Evolutionary conservation across 1,140 invertebrate species (phyloP).

Genomic region (Megalopta genalis): DNA sequence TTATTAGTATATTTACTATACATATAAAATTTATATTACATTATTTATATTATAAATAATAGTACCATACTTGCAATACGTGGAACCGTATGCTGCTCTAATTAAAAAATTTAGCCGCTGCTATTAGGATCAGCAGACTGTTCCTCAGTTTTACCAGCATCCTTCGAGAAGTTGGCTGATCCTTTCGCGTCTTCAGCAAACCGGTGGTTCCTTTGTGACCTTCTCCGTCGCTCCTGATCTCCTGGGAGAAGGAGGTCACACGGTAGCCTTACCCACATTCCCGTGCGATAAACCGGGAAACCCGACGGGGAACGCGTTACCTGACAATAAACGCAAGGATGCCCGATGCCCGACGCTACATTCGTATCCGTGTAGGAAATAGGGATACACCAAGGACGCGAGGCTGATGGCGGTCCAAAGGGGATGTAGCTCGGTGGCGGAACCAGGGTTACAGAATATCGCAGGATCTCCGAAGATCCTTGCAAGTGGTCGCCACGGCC

Average conservation of each 20-base stretch:
- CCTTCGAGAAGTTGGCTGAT: neutral
- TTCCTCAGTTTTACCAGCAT: too few relatives aligned
- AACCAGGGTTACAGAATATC: constrained; percentile 72
- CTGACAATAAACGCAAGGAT: constrained; percentile 52
- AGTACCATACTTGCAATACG: too few relatives aligned
- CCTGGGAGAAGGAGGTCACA: constrained; percentile 80
- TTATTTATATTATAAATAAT: too few relatives aligned
- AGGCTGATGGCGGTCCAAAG: constrained; percentile 72
- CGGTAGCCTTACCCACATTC: constrained; percentile 78
- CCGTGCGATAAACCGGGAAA: constrained; percentile 66
- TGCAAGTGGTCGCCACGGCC: constrained; percentile 1
- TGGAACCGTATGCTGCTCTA: too few relatives aligned
- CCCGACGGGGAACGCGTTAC: constrained; percentile 28
- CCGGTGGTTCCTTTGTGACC: constrained; percentile 54
- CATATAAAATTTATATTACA: too few relatives aligned
- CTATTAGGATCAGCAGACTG: too few relatives aligned
- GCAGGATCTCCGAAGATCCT: constrained; percentile 41
- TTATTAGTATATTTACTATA: too few relatives aligned
- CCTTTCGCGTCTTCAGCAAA: constrained; percentile 25
- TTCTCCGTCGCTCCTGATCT: constrained; percentile 72
- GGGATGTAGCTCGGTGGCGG: constrained; percentile 74
- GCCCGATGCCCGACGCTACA: constrained; percentile 16
- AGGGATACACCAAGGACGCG: constrained; percentile 27
- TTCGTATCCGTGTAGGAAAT: constrained; percentile 29
- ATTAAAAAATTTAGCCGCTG: too few relatives aligned